Evolutionary conservation across 1,140 invertebrate genomes (phyloP).

Genomic region (Drosophila bocki): DNA sequence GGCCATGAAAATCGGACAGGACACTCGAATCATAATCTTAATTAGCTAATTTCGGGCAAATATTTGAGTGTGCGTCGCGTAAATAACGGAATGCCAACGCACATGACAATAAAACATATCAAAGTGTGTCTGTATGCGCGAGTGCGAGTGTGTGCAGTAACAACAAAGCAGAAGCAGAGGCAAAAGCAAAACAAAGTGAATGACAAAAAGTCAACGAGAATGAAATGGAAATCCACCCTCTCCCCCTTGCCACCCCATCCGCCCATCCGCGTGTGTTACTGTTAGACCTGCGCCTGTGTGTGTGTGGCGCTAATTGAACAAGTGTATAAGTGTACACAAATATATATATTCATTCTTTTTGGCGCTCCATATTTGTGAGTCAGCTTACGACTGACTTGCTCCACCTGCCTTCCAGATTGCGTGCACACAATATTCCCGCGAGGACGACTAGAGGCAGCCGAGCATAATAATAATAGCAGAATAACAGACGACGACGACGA

Average conservation of each 20-base stretch:
- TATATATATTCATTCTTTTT: conserved; percentile 39
- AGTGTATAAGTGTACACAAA: conserved; percentile 24
- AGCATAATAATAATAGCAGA: conserved; percentile 34
- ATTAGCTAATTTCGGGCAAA: conserved; percentile 70
- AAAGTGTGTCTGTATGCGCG: conserved; percentile 1
- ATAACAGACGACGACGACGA: conserved; percentile 2
- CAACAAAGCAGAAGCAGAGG: conserved; percentile 55
- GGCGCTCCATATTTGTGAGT: conserved; percentile 46
- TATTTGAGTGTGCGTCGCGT: conserved; percentile 56
- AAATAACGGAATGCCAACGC: conserved; percentile 65
- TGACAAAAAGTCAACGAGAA: conserved; percentile 74
- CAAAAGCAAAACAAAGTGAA: conserved; percentile 62
- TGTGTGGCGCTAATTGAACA: conserved; percentile 75
- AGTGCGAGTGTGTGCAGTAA: conserved; percentile 34
- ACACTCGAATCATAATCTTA: conserved; percentile 52
- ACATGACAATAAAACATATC: conserved; percentile 51
- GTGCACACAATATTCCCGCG: conserved; percentile 46
- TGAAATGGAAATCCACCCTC: conserved; percentile 69
- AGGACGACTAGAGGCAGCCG: conserved; percentile 36
- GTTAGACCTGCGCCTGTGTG: conserved; percentile 56
- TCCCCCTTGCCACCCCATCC: conserved; percentile 32
- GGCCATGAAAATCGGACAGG: conserved; percentile 53
- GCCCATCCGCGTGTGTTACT: conserved; percentile 7
- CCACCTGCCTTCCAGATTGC: conserved; percentile 54
- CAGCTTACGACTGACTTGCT: conserved; percentile 48